Conservation (phyloP, 2,113 vertebrate genomes). For the Dasypus novemcinctus region DNA sequence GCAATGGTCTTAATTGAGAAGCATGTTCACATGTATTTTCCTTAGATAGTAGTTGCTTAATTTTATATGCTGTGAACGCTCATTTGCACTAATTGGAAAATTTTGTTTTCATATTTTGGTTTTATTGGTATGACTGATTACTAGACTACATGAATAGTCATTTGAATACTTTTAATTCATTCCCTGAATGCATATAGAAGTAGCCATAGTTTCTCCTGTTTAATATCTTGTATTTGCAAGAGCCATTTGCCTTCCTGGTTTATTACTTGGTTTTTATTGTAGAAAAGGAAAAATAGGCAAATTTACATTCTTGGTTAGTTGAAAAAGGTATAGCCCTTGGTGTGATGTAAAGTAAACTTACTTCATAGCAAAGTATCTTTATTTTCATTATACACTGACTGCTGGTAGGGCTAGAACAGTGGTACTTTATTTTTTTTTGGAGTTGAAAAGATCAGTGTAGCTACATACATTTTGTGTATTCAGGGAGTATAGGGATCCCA, state of each 20-base stretch:
- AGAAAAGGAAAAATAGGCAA: conserved; percentile 5
- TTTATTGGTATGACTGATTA: conserved; percentile 31
- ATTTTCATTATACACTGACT: conserved; percentile 39
- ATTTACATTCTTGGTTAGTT: conserved; percentile 38
- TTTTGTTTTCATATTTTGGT: conserved; percentile 46
- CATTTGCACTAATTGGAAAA: conserved; percentile 14
- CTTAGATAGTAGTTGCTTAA: conserved; percentile 55
- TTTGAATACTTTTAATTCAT: not conserved
- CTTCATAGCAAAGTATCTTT: conserved; percentile 19
- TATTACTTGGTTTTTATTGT: conserved; percentile 43
- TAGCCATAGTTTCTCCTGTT: conserved; percentile 17
- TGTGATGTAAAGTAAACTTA: conserved; percentile 46
- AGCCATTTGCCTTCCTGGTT: conserved; percentile 29
- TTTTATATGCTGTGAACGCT: conserved; percentile 38
- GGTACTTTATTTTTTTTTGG: not conserved
- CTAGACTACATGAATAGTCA: not conserved
- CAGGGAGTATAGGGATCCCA: not conserved
- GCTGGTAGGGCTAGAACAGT: not conserved
- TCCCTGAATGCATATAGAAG: conserved; percentile 8
- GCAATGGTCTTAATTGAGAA: not conserved
- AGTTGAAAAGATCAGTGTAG: not conserved
- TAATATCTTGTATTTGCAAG: not conserved
- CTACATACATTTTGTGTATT: conserved; percentile 10
- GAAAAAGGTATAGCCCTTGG: not conserved
- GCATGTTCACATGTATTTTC: conserved; percentile 35